Evolutionary conservation across 2,888 invertebrate genomes (phyloP).

Genomic region (Mimachlamys varia): DNA sequence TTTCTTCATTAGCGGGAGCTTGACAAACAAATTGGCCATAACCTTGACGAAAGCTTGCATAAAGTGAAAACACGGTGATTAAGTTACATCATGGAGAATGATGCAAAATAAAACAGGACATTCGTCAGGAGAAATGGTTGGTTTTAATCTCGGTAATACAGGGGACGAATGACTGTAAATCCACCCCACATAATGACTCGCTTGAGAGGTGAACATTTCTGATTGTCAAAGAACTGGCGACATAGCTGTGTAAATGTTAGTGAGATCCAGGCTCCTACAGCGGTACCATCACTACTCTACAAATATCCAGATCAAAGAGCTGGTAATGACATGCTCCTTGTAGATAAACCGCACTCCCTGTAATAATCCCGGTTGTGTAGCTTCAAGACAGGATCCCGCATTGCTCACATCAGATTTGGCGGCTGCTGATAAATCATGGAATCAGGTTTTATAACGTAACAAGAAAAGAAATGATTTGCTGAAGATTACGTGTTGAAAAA

Average conservation of each 20-base stretch:
- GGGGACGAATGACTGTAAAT: not conserved
- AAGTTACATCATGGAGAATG: not conserved
- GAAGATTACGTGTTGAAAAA: slow-evolving; percentile 20
- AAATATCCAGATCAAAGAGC: not conserved
- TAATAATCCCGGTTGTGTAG: not conserved
- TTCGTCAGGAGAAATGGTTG: not conserved
- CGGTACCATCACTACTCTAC: not conserved
- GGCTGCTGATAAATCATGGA: not conserved
- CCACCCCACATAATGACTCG: not conserved
- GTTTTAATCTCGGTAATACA: not conserved
- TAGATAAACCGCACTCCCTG: not conserved
- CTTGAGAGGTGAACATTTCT: not conserved
- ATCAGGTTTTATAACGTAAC: not conserved
- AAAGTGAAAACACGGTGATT: not conserved
- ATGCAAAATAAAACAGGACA: not conserved
- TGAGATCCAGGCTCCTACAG: too few relatives aligned
- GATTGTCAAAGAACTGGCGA: not conserved
- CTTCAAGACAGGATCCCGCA: not conserved
- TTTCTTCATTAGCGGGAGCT: not conserved
- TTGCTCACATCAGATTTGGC: not conserved
- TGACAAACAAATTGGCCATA: not conserved
- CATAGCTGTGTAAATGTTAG: not conserved
- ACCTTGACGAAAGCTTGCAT: not conserved
- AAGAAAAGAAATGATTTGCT: not conserved
- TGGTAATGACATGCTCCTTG: not conserved